These are phyloP conservation scores for Zeuzera pyrina DNA, from an alignment of 2,888 invertebrate genomes.

Conservation along the genomic window DNA sequence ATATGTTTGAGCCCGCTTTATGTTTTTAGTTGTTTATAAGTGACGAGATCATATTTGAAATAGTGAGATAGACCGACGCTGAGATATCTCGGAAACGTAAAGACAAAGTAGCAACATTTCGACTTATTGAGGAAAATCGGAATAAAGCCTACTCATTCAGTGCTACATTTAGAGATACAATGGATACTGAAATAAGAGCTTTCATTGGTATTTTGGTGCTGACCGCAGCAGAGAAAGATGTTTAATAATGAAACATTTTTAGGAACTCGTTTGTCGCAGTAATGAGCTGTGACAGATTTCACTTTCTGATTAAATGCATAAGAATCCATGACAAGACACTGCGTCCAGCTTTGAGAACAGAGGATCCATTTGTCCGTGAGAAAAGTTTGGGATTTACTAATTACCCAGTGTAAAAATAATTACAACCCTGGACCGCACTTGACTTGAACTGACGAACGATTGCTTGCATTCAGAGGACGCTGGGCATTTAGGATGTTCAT, in stretches of 20 bases:
- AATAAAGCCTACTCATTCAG: too few species aligned
- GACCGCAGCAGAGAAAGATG: constrained; percentile 18
- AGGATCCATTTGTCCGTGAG: constrained; percentile 18
- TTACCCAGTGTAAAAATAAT: constrained; percentile 2
- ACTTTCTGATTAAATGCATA: constrained; percentile 15
- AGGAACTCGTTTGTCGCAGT: constrained; percentile 13
- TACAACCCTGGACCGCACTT: background rate
- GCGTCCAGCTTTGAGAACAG: constrained; percentile 1
- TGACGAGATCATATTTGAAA: constrained; percentile 11
- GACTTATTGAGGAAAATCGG: background rate
- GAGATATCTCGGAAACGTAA: constrained; percentile 7
- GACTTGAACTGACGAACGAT: constrained; percentile 14
- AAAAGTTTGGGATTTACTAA: constrained; percentile 14
- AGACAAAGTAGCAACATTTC: background rate
- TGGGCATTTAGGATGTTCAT: constrained; percentile 14
- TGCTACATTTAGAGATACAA: constrained; percentile 5
- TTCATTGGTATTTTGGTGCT: constrained; percentile 18
- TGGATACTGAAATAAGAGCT: constrained; percentile 16
- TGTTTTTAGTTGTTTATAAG: constrained; percentile 14
- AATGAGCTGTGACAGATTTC: constrained; percentile 16
- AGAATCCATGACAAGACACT: constrained; percentile 15
- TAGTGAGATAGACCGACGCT: constrained; percentile 14
- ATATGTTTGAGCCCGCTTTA: too few species aligned
- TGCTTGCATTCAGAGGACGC: constrained; percentile 13
- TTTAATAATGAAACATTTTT: constrained; percentile 15